These are phyloP conservation scores for Oligia latruncula DNA, from an alignment of 2,888 invertebrate species.

Conservation along the genomic window DNA sequence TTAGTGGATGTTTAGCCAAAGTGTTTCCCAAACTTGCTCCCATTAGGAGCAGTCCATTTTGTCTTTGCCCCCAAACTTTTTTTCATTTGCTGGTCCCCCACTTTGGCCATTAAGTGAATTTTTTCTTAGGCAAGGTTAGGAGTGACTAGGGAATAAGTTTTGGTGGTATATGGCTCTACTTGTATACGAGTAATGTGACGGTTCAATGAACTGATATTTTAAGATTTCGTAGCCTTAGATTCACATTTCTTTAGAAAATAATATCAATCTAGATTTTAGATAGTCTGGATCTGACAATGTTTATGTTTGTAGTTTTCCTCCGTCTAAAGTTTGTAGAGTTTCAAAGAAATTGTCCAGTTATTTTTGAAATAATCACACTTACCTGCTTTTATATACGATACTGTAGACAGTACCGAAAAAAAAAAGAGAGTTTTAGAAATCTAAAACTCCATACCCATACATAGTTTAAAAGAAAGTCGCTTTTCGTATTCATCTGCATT, in stretches of 20 bases:
- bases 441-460: too few species aligned
- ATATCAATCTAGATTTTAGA: background rate
- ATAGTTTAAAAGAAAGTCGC: too few species aligned
- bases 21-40: constrained; percentile 88
- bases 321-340: background rate
- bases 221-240: background rate
- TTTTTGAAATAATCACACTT: too few species aligned
- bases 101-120: constrained; percentile 80
- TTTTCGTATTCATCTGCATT: too few species aligned
- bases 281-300: background rate
- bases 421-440: too few species aligned
- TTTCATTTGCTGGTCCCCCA: constrained; percentile 75
- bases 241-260: background rate
- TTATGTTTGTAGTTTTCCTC: background rate
- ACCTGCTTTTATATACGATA: too few species aligned
- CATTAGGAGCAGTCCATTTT: constrained; percentile 86
- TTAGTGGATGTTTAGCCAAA: constrained; percentile 89
- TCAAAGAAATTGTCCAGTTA: background rate
- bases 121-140: constrained; percentile 78
- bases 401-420: too few species aligned
- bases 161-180: background rate
- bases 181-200: background rate
- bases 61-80: constrained; percentile 84
- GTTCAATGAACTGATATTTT: background rate
- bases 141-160: constrained; percentile 50